Evolutionary conservation across 2,113 vertebrate species (phyloP), one percentile per base, ranked within the genome.

Genomic region (Nothoprocta pentlandii): DNA sequence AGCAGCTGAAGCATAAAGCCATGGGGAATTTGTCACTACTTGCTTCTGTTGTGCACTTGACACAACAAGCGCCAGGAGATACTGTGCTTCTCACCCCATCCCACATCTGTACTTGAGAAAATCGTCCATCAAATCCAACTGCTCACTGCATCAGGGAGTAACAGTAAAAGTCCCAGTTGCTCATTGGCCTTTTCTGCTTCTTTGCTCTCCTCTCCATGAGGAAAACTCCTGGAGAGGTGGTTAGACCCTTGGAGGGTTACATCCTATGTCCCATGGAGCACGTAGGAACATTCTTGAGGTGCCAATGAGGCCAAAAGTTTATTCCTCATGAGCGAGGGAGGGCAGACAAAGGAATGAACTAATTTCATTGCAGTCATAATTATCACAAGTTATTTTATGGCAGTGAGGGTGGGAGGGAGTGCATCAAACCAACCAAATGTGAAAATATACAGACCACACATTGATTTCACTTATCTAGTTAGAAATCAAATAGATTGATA

Each of bases 201-300:
- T 32, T 21, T 6, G 6, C 6, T 51, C 71, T 73, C 16, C 69
- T 34, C 36, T 42, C n/a, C 10, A 25, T 19, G 10, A 32, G 20
- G 12, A 5, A 12, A 23, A 0, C 26, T 28, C 6, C 0, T 34
- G 15, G 30, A 11, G 61, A 47, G 44, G 26, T 7, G 3, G 7
- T 12, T 47, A 30, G 64, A 11, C 67, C 47, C 54, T 74, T 39
- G 39, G 22, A 26, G 36, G 36, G 36, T 39, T 39, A 39, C 36
- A 39, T 8, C 36, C 36, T 39, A 39, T 39, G 36, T 39, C 36
- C 47, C 3, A 0, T 5, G 25, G 66, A n/a, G 28, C 23, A 53
- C 10, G n/a, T 39, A 7, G n/a, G 67, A 10, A 54, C 44, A 7
- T 16, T 56, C 61, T 10, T 67, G 56, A 22, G n/a, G 22, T 49